Evolutionary conservation across 2,888 invertebrate species (phyloP).

Genomic region (Rhynchonema sp.): DNA sequence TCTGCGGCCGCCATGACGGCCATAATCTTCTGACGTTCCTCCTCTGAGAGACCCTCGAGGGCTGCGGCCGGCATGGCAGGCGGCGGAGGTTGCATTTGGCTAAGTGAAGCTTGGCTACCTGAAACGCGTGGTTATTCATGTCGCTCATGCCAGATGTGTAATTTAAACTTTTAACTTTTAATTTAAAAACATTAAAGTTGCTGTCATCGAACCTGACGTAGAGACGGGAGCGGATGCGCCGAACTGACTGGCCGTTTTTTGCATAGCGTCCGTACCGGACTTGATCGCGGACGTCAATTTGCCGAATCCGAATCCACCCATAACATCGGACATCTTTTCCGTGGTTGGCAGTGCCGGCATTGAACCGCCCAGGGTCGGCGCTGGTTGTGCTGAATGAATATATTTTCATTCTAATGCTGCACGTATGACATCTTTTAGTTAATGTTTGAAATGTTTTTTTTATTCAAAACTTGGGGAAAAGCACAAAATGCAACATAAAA

Average conservation of each 20-base stretch:
- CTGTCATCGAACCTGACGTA: not conserved
- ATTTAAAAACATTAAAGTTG: too few species aligned
- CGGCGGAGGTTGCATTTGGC: not conserved
- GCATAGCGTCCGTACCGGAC: not conserved
- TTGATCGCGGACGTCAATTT: not conserved
- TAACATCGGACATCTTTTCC: not conserved
- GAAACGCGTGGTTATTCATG: too few species aligned
- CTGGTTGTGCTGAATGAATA: not conserved
- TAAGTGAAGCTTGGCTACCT: too few species aligned
- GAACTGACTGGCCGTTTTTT: not conserved
- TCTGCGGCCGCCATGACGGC: slow-evolving; percentile 38
- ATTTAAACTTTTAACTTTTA: too few species aligned
- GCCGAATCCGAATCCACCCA: not conserved
- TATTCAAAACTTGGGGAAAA: too few species aligned
- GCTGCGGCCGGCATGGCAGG: slow-evolving; percentile 11
- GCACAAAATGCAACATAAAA: too few species aligned
- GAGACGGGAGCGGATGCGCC: not conserved
- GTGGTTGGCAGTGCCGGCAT: not conserved
- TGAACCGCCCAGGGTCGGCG: not conserved
- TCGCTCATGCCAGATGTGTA: too few species aligned
- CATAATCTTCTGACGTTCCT: slow-evolving; percentile 42
- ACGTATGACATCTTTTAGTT: too few species aligned
- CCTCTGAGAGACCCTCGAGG: slow-evolving; percentile 35
- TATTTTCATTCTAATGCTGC: too few species aligned
- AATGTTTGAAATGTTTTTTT: too few species aligned